Evolutionary conservation across 2,888 invertebrate genomes (phyloP), one percentile per base, ranked within the genome.

Genomic region (Ennomos quercinarius): DNA sequence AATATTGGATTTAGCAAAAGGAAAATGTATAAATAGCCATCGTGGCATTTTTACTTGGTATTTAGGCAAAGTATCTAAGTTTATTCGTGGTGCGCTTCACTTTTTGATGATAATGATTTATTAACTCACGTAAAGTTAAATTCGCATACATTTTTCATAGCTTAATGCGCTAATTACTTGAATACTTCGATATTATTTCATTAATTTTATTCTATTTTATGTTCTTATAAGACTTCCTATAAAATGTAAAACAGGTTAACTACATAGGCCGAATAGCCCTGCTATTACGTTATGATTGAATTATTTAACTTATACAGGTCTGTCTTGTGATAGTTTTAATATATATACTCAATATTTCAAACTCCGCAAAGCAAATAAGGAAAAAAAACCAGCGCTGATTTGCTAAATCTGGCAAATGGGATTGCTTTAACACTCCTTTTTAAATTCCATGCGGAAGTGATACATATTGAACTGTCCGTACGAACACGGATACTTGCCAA

Each of bases 401-500:
- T 62, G 59, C 43, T 57, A 66, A 68, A 63, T 61, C 63, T 61
- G 63, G 59, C 64, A 66, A 66, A 68, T 66, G 52, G 62, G 61
- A 64, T 68, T 62, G 54, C 64, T 64, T 47, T 64, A 57, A 53
- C 46, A 45, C 38, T 58, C 61, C 59, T 62, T 68, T 66, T 68
- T 64, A 66, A 66, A 61, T 58, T 62, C 45, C 44, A 42, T 41
- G 36, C 49, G 64, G 68, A 66, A 71, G 64, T 71, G 71, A 76
- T 74, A 73, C 70, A 73, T 72, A 77, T 71, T 72, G 72, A 71
- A 71, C 70, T 67, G 71, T 67, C 66, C 70, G 68, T 70, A 63
- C 64, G 68, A 69, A 64, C 70, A 67, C 67, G 71, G 64, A 70
- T 68, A 68, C 68, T 66, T 67, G 77, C 71, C 68, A 72, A 70